Evolutionary conservation across 2,113 vertebrate genomes (phyloP).

Genomic region (Saimiri boliviensis): DNA sequence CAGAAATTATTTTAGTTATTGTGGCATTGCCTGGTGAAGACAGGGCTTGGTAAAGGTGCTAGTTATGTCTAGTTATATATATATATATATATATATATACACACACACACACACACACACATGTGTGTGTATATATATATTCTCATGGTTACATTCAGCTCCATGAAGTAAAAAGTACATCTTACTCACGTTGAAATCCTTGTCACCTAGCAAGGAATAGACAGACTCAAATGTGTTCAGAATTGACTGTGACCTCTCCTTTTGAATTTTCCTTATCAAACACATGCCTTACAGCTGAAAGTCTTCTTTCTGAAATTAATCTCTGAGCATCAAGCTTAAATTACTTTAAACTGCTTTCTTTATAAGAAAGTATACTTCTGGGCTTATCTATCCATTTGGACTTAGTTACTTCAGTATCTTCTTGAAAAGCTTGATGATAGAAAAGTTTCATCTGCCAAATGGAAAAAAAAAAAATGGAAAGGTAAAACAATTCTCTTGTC

Average conservation of each 20-base stretch:
- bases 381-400: not conserved
- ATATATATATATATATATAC: too few relatives aligned
- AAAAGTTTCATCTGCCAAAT: not conserved
- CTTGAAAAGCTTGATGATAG: not conserved
- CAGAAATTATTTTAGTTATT: not conserved
- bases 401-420: not conserved
- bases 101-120: too few relatives aligned
- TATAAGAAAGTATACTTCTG: not conserved
- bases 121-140: too few relatives aligned
- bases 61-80: too few relatives aligned
- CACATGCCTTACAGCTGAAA: not conserved
- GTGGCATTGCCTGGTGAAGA: not conserved
- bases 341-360: not conserved
- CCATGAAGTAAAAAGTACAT: not conserved
- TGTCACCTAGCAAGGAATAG: not conserved
- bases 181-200: not conserved
- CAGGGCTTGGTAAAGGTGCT: not conserved
- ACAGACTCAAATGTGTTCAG: not conserved
- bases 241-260: not conserved
- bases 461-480: not conserved
- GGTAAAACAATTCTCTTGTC: not conserved
- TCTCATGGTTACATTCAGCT: not conserved
- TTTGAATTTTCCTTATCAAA: slow-evolving; percentile 21
- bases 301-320: not conserved
- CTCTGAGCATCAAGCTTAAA: not conserved